Evolutionary conservation across 1,140 invertebrate species (phyloP).

Genomic region (Panagrolaimus sp.): DNA sequence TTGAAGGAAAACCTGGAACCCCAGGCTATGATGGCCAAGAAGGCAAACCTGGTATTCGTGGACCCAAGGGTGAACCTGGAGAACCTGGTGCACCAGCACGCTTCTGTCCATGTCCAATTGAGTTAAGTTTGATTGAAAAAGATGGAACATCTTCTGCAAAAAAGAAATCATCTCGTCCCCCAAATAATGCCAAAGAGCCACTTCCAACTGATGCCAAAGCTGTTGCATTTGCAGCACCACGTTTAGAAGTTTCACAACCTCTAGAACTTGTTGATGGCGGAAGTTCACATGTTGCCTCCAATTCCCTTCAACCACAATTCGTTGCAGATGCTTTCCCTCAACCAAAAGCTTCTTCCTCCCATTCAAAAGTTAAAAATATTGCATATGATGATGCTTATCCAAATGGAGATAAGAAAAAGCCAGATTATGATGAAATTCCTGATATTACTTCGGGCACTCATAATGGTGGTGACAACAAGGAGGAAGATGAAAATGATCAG

Average conservation of each 20-base stretch:
- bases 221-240: not conserved
- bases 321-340: not conserved
- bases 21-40: constrained; percentile 34
- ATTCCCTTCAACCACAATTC: not conserved
- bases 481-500: not conserved
- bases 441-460: not conserved
- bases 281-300: not conserved
- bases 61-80: constrained; percentile 21
- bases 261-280: not conserved
- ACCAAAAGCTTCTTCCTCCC: not conserved
- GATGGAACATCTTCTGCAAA: not conserved
- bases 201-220: not conserved
- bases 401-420: not conserved
- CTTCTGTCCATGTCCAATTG: constrained; percentile 24
- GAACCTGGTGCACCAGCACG: constrained; percentile 33
- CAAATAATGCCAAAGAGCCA: no score
- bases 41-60: constrained; percentile 27
- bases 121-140: constrained; percentile 17
- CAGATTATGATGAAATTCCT: not conserved
- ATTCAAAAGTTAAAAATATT: not conserved
- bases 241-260: not conserved
- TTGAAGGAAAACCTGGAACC: constrained; percentile 28
- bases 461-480: not conserved
- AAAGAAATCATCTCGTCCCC: no score
- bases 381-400: constrained; percentile 11